These are phyloP conservation scores for Ditylenchus weischeri DNA, from an alignment of 2,888 invertebrate genomes.

Conservation along the genomic window DNA sequence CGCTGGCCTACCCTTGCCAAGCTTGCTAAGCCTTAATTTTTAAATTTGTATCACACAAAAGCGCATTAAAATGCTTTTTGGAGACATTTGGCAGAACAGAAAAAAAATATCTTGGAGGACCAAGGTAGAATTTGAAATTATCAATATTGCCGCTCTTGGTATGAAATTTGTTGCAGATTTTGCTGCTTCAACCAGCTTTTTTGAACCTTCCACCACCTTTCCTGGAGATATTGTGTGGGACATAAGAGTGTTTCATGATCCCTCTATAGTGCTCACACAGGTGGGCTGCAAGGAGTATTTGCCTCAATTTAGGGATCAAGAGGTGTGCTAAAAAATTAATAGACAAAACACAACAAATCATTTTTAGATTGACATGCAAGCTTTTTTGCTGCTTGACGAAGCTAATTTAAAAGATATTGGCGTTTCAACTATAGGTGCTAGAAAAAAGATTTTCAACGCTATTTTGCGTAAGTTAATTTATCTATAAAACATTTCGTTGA, in stretches of 20 bases:
- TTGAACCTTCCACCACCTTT: conserved; percentile 30
- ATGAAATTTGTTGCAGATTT: conserved; percentile 31
- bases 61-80: too few relatives aligned
- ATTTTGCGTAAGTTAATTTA: conserved; percentile 42
- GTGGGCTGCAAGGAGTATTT: conserved; percentile 54
- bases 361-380: conserved; percentile 56
- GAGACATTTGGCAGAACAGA: too few relatives aligned
- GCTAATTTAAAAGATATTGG: conserved; percentile 55
- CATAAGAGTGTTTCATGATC: conserved; percentile 47
- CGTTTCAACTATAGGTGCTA: conserved; percentile 54
- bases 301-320: conserved; percentile 52
- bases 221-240: conserved; percentile 47
- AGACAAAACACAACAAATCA: not conserved
- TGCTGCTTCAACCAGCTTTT: conserved; percentile 42
- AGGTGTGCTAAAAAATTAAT: conserved; percentile 33
- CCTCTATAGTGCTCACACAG: conserved; percentile 52
- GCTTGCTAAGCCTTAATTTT: too few relatives aligned
- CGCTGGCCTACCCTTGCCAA: too few relatives aligned
- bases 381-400: conserved; percentile 54
- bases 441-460: conserved; percentile 56
- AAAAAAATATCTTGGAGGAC: too few relatives aligned
- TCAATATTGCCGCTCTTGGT: too few relatives aligned
- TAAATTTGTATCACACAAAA: too few relatives aligned
- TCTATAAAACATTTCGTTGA: not conserved
- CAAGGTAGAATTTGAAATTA: too few relatives aligned